These are phyloP conservation scores for Orthosia gothica DNA, from an alignment of 2,888 invertebrate genomes.

Conservation along the genomic window DNA sequence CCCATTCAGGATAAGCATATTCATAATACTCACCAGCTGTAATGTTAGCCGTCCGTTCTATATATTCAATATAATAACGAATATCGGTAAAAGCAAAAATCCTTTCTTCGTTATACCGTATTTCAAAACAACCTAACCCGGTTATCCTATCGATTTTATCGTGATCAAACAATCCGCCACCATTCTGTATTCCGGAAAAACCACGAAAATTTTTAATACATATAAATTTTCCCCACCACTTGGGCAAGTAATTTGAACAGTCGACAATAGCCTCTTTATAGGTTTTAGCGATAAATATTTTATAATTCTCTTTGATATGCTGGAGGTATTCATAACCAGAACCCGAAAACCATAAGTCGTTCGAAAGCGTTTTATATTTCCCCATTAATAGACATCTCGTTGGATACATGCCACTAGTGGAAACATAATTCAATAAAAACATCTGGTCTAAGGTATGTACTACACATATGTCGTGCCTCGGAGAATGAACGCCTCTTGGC, in stretches of 20 bases:
- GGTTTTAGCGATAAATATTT: slow-evolving; percentile 66
- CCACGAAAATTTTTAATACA: slow-evolving; percentile 71
- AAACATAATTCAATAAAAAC: neutral
- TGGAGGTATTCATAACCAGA: slow-evolving; percentile 74
- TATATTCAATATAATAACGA: slow-evolving; percentile 75
- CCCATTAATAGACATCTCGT: slow-evolving; percentile 42
- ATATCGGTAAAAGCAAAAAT: slow-evolving; percentile 80
- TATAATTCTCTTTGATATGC: slow-evolving; percentile 79
- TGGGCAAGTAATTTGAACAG: slow-evolving; percentile 78
- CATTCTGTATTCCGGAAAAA: slow-evolving; percentile 75
- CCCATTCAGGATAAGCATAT: slow-evolving; percentile 81
- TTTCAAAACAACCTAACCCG: slow-evolving; percentile 80
- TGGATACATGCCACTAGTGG: slow-evolving; percentile 67
- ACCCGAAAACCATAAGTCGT: slow-evolving; percentile 68
- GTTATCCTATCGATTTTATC: slow-evolving; percentile 22
- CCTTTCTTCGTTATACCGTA: slow-evolving; percentile 79
- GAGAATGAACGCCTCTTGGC: slow-evolving; percentile 73
- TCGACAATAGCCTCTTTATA: slow-evolving; percentile 62
- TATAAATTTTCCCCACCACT: slow-evolving; percentile 84
- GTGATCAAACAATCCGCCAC: slow-evolving; percentile 69
- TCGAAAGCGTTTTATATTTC: neutral
- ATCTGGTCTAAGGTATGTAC: slow-evolving; percentile 76
- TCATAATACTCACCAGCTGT: slow-evolving; percentile 77
- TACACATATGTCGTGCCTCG: slow-evolving; percentile 77
- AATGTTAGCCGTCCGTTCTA: slow-evolving; percentile 66